Evolutionary conservation across 2,797 vertebrate genomes (phyloP), one percentile per base, ranked within the genome.

Genomic region (Sternarchorhynchus goeldii): DNA sequence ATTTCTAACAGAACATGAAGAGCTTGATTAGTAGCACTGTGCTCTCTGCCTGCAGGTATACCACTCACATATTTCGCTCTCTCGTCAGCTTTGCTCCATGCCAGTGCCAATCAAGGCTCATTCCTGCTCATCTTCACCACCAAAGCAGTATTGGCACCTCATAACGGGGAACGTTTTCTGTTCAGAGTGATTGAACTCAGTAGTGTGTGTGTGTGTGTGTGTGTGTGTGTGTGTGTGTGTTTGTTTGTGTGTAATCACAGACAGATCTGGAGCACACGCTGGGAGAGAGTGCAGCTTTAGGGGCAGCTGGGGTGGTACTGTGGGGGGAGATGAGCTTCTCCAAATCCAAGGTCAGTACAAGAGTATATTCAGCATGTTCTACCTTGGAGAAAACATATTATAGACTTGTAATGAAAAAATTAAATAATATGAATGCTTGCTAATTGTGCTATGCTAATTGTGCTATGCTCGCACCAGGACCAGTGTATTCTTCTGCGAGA

Each of bases 211-310:
- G 16, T 29, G 14, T 70, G 41, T 31, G 8, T 83, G 63, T 78
- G 20, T n/a, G n/a, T n/a, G n/a, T n/a, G n/a, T n/a, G n/a, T n/a
- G n/a, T n/a, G n/a, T n/a, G n/a, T n/a, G 3, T 32, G 25, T 21
- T 18, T 60, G 29, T 71, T 32, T 73, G 50, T 87, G 56, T 85
- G 60, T 82, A 36, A 55, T 45, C 68, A 31, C 86, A 97, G 96
- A 94, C 92, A 4, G 92, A 95, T 80, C 75, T 98, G 88, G 82
- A 93, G 71, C 89, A 94, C 83, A 96, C 94, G 34, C 89, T 98
- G 0, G 96, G 95, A 20, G 96, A 97, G 86, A 95, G 93, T 0
- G 94, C 91, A 0, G 92, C 95, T n/a, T 91, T 96, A 76, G 96
- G 96, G 0, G 90, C 93, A 1, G 91, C 95, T 0, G 96, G 96